Evolutionary conservation across 2,888 invertebrate genomes (phyloP).

Genomic region (Penaeus monodon): DNA sequence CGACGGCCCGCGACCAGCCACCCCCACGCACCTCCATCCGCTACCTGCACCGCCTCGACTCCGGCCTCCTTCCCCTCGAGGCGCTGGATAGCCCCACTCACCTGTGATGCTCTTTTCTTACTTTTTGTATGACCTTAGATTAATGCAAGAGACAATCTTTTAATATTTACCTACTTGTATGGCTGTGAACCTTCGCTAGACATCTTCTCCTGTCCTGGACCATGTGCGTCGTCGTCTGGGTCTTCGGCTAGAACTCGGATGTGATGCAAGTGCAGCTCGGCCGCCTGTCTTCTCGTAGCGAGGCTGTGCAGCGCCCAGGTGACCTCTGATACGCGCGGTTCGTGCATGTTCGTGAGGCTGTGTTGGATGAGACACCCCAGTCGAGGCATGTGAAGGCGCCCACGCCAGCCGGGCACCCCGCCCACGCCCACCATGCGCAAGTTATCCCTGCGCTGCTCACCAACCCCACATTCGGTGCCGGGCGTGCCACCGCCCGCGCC

Average conservation of each 20-base stretch:
- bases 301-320: too few relatives aligned
- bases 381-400: conserved; percentile 38
- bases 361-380: too few relatives aligned
- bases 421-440: conserved; percentile 59
- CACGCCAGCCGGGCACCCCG: conserved; percentile 28
- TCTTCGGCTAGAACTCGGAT: too few relatives aligned
- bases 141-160: conserved; percentile 40
- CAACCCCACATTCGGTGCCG: conserved; percentile 49
- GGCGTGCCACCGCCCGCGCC: conserved; percentile 45
- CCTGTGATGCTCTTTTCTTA: conserved; percentile 47
- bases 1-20: neutral
- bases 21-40: neutral
- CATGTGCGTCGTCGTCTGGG: neutral
- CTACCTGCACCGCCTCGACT: conserved; percentile 31
- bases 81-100: conserved; percentile 9
- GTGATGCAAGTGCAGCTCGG: too few relatives aligned
- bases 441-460: conserved; percentile 62
- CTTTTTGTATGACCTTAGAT: conserved; percentile 45
- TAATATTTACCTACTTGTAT: conserved; percentile 22
- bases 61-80: conserved; percentile 27
- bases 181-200: conserved; percentile 14
- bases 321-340: too few relatives aligned
- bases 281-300: too few relatives aligned
- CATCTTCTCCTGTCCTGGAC: neutral
- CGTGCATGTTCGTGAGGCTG: too few relatives aligned